phyloP scores from a whole-genome alignment of 2,888 invertebrate species.

The Athrips mouffetella region DNA sequence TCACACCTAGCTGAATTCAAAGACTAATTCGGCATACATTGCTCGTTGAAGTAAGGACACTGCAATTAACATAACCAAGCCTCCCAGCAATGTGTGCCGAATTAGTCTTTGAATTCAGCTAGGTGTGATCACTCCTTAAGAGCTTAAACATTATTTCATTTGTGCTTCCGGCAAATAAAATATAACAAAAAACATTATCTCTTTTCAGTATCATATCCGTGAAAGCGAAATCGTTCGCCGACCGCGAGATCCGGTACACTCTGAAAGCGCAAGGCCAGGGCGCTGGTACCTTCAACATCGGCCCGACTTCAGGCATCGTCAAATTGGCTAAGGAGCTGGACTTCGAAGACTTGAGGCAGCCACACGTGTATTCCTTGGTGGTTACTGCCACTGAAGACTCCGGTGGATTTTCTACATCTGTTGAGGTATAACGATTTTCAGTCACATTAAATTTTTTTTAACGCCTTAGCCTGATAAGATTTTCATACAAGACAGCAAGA shows the following conservation, averaged over 20 bases:
- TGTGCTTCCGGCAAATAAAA: background rate
- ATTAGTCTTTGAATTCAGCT: background rate
- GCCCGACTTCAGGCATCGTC: conserved; percentile 95
- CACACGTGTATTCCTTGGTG: conserved; percentile 94
- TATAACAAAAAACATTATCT: background rate
- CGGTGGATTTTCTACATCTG: conserved; percentile 96
- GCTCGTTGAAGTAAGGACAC: too few relatives aligned
- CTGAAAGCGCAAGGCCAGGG: conserved; percentile 96
- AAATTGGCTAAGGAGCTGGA: conserved; percentile 97
- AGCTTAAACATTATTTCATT: too few relatives aligned
- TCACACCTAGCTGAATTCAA: too few relatives aligned
- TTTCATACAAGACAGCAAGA: too few relatives aligned
- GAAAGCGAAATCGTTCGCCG: conserved; percentile 98
- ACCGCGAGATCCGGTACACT: conserved; percentile 97
- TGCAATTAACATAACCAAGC: too few relatives aligned
- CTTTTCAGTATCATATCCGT: conserved; percentile 94
- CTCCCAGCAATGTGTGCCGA: too few relatives aligned
- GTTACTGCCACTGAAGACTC: conserved; percentile 98
- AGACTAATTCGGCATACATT: too few relatives aligned
- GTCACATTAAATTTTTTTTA: background rate
- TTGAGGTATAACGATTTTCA: too few relatives aligned
- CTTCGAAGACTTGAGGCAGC: conserved; percentile 96
- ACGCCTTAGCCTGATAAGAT: too few relatives aligned
- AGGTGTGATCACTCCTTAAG: too few relatives aligned
- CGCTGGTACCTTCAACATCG: conserved; percentile 96